phyloP scores from a whole-genome alignment of 2,888 invertebrate genomes.

The Willowsia nigromaculata region DNA sequence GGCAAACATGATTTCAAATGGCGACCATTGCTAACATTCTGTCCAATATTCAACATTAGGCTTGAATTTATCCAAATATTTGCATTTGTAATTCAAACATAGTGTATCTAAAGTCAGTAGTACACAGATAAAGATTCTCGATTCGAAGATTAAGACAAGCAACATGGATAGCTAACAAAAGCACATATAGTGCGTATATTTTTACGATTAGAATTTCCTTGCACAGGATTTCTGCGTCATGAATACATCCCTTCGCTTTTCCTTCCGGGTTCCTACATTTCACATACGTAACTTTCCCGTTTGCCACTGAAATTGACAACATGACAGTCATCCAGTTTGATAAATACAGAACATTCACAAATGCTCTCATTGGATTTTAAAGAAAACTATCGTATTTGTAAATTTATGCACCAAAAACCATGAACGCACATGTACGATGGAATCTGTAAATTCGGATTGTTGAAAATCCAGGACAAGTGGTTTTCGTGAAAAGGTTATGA shows the following conservation, averaged over 20 bases:
- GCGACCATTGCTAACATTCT: too few relatives aligned
- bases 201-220: not conserved
- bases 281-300: not conserved
- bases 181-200: too few relatives aligned
- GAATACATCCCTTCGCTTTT: not conserved
- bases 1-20: too few relatives aligned
- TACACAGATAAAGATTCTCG: not conserved
- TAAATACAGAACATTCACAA: not conserved
- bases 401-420: not conserved
- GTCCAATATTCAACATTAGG: too few relatives aligned
- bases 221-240: not conserved
- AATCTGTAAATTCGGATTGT: too few relatives aligned
- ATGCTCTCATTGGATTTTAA: too few relatives aligned
- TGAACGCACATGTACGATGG: not conserved
- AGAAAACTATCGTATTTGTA: not conserved
- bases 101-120: not conserved
- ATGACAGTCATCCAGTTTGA: not conserved
- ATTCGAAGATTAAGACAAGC: not conserved
- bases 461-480: too few relatives aligned
- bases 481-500: not conserved
- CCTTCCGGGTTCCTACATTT: not conserved
- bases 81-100: not conserved
- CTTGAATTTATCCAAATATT: not conserved
- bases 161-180: too few relatives aligned
- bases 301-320: conserved; percentile 22